Evolutionary conservation across 2,888 invertebrate species (phyloP).

Genomic region (Anthrax anthrax): DNA sequence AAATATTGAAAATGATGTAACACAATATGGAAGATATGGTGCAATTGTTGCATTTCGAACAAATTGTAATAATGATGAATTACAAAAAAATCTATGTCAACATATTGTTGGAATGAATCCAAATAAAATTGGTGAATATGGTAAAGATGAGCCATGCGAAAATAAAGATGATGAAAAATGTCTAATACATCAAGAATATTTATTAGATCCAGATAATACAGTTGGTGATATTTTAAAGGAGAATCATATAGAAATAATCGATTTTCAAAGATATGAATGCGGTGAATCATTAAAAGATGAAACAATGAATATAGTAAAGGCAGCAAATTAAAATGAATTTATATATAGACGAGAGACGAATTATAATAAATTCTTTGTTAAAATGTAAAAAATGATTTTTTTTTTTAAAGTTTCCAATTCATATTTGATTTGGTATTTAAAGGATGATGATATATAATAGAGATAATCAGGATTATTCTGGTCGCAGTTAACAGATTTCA

Average conservation of each 20-base stretch:
- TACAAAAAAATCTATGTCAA: conserved; percentile 69
- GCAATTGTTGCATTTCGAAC: conserved; percentile 59
- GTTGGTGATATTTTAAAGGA: conserved; percentile 59
- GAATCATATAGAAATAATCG: conserved; percentile 50
- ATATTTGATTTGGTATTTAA: too few species aligned
- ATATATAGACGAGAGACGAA: too few species aligned
- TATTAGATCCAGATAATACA: conserved; percentile 59
- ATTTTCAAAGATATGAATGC: conserved; percentile 78
- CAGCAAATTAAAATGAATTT: not conserved
- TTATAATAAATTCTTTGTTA: too few species aligned
- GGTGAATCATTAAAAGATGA: conserved; percentile 42
- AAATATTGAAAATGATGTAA: conserved; percentile 29
- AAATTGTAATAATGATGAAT: conserved; percentile 30
- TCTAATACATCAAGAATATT: conserved; percentile 75
- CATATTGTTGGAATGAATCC: conserved; percentile 88
- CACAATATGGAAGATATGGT: conserved; percentile 70
- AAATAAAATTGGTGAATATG: conserved; percentile 50
- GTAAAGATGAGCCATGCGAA: conserved; percentile 44
- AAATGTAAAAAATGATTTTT: too few species aligned
- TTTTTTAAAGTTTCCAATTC: too few species aligned
- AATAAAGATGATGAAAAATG: conserved; percentile 62
- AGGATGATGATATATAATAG: too few species aligned
- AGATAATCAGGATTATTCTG: too few species aligned
- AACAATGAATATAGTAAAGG: not conserved
- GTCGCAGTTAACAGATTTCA: too few species aligned